Evolutionary conservation across 2,113 vertebrate genomes (phyloP).

Genomic region (Nycticorax nycticorax): DNA sequence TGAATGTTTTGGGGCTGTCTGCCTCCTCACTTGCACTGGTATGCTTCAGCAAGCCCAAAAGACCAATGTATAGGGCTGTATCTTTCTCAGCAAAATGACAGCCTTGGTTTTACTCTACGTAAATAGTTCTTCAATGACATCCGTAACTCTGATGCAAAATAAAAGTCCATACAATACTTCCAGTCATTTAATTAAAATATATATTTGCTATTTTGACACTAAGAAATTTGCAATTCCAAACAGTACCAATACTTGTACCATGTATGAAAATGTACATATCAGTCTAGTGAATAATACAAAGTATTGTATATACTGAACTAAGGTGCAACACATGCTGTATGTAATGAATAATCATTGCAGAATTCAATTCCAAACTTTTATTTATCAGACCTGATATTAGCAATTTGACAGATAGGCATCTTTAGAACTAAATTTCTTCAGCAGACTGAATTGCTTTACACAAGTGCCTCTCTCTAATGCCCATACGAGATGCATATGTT

Average conservation of each 20-base stretch:
- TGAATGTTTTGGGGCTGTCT: not conserved
- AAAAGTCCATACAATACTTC: not conserved
- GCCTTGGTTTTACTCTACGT: not conserved
- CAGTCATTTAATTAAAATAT: not conserved
- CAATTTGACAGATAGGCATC: not conserved
- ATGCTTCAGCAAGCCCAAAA: not conserved
- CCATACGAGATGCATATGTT: accelerated
- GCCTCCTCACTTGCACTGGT: not conserved
- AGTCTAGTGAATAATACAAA: not conserved
- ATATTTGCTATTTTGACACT: not conserved
- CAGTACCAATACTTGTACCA: accelerated
- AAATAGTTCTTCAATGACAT: not conserved
- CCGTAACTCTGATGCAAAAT: not conserved
- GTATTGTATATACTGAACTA: not conserved
- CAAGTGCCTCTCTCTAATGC: not conserved
- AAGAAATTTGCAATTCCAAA: not conserved
- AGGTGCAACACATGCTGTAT: not conserved
- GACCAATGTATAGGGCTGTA: not conserved
- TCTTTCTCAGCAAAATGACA: not conserved
- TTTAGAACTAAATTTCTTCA: not conserved
- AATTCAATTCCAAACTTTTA: not conserved
- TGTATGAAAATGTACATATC: not conserved
- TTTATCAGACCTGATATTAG: not conserved
- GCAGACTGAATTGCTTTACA: not conserved
- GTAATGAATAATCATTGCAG: not conserved